Conservation (phyloP, 1,140 invertebrate genomes). For the Cherax quadricarinatus region DNA sequence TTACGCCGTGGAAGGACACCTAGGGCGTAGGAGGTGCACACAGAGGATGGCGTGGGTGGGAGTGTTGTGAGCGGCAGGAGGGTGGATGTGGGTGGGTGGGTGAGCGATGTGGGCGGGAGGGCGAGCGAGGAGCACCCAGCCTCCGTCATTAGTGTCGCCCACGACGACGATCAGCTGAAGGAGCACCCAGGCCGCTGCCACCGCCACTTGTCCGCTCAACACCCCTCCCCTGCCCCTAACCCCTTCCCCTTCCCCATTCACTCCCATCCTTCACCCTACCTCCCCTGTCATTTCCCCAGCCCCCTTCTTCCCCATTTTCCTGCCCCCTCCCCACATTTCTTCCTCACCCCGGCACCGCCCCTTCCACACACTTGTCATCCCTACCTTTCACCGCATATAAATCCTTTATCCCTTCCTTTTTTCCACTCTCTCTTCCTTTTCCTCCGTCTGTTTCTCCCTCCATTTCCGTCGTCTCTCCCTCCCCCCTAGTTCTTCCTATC, state of each 20-base stretch:
- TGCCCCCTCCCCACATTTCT: not conserved
- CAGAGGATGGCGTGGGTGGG: not conserved
- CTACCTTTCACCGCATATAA: not conserved
- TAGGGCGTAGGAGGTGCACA: not conserved
- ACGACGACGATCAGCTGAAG: constrained; percentile 58
- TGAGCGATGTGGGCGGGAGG: constrained; percentile 5
- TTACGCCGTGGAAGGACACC: not conserved
- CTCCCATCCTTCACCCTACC: not conserved
- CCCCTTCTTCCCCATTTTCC: not conserved
- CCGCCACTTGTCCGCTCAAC: constrained; percentile 66
- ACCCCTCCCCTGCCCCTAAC: not conserved
- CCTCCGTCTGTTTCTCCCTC: no score
- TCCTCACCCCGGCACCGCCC: not conserved
- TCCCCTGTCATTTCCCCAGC: not conserved
- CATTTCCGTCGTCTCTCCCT: no score
- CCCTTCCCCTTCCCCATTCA: not conserved
- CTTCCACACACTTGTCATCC: not conserved
- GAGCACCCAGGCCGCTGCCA: constrained; percentile 15
- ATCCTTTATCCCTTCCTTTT: not conserved
- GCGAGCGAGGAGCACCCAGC: not conserved
- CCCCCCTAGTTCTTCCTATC: no score
- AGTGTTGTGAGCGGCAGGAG: not conserved
- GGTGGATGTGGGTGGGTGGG: not conserved
- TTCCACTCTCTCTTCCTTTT: no score
- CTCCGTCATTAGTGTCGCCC: constrained; percentile 59